Evolutionary conservation across 2,888 invertebrate species (phyloP).

Genomic region (Scaptodrosophila latifasciaeformis): DNA sequence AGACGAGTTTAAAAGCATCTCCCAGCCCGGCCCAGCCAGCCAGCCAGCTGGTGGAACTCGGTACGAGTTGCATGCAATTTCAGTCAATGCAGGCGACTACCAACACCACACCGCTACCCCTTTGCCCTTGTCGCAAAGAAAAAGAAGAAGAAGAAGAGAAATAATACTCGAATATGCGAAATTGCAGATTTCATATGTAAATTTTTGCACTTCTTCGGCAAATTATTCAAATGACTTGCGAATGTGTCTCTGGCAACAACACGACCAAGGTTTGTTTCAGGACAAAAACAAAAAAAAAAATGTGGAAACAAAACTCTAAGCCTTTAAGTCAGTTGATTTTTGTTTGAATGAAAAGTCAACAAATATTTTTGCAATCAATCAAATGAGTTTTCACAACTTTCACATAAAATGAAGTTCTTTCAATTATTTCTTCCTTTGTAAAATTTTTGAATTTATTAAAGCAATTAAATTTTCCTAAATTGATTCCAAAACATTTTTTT

Average conservation of each 20-base stretch:
- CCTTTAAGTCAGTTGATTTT: too few relatives aligned
- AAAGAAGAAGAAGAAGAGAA: background rate
- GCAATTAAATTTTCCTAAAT: too few relatives aligned
- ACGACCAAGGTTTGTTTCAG: background rate
- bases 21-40: constrained; percentile 10
- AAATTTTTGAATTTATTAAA: too few relatives aligned
- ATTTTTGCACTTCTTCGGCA: constrained; percentile 55
- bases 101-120: too few relatives aligned
- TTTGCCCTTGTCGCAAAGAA: too few relatives aligned
- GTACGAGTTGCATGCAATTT: constrained; percentile 24
- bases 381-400: too few relatives aligned
- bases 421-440: too few relatives aligned
- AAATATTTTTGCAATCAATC: constrained; percentile 3
- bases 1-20: constrained; percentile 56
- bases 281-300: background rate
- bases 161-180: constrained; percentile 28
- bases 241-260: constrained; percentile 2
- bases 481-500: too few relatives aligned
- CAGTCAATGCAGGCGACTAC: constrained; percentile 25
- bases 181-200: constrained; percentile 62
- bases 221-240: constrained; percentile 62
- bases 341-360: too few relatives aligned
- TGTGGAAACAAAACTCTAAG: background rate
- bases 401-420: too few relatives aligned
- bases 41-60: constrained; percentile 4